phyloP scores from a whole-genome alignment of 1,140 invertebrate species.

The Lysiphlebus fabarum region DNA sequence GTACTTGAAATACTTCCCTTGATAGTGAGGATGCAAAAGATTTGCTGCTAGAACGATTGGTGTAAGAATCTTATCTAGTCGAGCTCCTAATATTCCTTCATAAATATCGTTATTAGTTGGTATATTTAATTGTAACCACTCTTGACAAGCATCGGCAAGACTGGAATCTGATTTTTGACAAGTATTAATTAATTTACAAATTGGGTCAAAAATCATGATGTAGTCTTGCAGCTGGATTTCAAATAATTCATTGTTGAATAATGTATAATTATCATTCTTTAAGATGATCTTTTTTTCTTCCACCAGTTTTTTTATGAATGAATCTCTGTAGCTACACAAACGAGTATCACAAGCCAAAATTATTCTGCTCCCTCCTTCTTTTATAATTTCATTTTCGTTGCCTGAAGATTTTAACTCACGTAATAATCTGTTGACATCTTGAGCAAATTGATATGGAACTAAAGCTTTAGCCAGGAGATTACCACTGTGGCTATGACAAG shows the following conservation, averaged over 20 bases:
- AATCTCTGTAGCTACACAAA: conserved; percentile 22
- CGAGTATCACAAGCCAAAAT: conserved; percentile 17
- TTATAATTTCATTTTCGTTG: conserved; percentile 6
- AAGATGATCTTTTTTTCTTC: background rate
- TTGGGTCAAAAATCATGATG: conserved; percentile 15
- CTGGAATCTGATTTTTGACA: conserved; percentile 15
- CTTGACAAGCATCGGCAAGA: conserved; percentile 17
- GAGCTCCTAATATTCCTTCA: conserved; percentile 6
- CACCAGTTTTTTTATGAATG: conserved; percentile 4
- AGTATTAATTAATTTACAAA: conserved; percentile 18
- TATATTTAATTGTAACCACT: conserved; percentile 16
- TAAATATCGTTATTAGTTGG: background rate
- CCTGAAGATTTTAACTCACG: conserved; percentile 3
- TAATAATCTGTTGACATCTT: conserved; percentile 13
- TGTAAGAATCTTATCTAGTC: conserved; percentile 17
- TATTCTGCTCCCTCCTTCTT: conserved; percentile 11
- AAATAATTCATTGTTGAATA: conserved; percentile 16
- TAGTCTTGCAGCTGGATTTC: conserved; percentile 8
- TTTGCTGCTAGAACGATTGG: conserved; percentile 17
- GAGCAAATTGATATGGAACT: conserved; percentile 1
- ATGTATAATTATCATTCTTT: background rate
- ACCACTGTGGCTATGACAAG: conserved; percentile 20
- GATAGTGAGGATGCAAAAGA: conserved; percentile 19
- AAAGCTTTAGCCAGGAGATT: conserved; percentile 24
- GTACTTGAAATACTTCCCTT: background rate